Evolutionary conservation across 92 coral and sea anemone genomes (phyloP), one percentile per base, ranked within the genome.

Genomic region (Paragorgia papillata): DNA sequence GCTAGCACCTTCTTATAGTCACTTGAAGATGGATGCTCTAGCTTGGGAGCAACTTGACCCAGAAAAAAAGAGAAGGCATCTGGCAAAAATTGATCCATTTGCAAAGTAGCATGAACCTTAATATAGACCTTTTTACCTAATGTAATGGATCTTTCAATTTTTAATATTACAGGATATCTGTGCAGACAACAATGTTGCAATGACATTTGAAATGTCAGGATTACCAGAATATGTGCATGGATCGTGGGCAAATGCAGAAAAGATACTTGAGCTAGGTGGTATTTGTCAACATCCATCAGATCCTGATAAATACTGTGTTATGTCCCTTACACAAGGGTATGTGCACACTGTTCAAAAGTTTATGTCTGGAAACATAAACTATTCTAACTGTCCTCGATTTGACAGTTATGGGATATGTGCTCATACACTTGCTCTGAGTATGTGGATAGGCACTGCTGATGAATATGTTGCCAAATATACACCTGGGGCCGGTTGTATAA

Each of bases 341-440:
- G 53, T 79, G 25, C 91, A 84, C 74, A 87, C 91, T 15, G 82
- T 87, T 34, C 56, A 87, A 66, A 75, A 83, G 2, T 46, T 31
- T 24, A 51, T 5, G 17, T 73, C 56, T 8, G 76, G 86, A 46
- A 81, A 81, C 55, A 82, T 62, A n/a, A 10, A 74, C 26, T 59
- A 34, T 21, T 85, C 82, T 51, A 57, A 69, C 66, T 86, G 87
- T 39, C 90, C 87, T 2, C 41, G 87, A 26, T 82, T 7, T 79
- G 48, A 82, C 31, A 83, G 83, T 19, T 43, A 69, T 28, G 71
- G 67, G 26, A 82, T 82, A 9, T 86, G 87, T 63, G 86, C 87
- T 25, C 90, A 86, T 30, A 82, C 89, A 13, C 25, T 80, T 15
- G 85, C 85, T 6, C 73, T 74, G 28, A 84, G 82, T 3, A 43